These are phyloP conservation scores for Drosophila paramelanica DNA, from an alignment of 2,888 invertebrate genomes.

Conservation along the genomic window DNA sequence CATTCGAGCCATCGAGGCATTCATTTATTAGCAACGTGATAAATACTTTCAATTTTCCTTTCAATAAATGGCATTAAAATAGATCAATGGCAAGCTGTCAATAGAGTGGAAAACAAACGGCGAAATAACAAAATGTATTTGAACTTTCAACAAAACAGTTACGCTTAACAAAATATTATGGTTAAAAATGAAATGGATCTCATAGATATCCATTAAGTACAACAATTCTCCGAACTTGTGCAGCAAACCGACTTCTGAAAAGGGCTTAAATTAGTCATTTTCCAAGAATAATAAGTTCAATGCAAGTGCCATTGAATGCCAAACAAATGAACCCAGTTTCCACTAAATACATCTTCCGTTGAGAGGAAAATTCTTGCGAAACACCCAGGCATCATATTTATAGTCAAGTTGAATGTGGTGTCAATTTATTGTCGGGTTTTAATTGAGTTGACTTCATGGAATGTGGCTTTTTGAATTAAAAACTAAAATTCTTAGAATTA, in stretches of 20 bases:
- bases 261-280: not conserved
- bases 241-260: not conserved
- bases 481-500: not conserved
- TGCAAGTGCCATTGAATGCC: conserved; percentile 5
- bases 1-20: conserved; percentile 63
- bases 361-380: not conserved
- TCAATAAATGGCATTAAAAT: conserved; percentile 79
- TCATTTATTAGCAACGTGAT: conserved; percentile 79
- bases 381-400: too few species aligned
- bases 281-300: conserved; percentile 3
- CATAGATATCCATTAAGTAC: not conserved
- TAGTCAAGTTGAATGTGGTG: not conserved
- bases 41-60: conserved; percentile 80
- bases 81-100: conserved; percentile 66
- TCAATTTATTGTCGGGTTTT: not conserved
- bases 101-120: conserved; percentile 4
- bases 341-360: conserved; percentile 12
- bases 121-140: conserved; percentile 15
- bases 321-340: conserved; percentile 6
- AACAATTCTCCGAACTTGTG: not conserved
- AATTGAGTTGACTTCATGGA: not conserved
- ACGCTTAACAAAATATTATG: conserved; percentile 16
- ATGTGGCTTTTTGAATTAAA: not conserved
- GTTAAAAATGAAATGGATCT: not conserved
- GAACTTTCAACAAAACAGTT: conserved; percentile 27